Percentiles rank a stretch among this genome's conserved stretches.
Evolutionary conservation across 2,113 vertebrate species (phyloP).

Genomic region (Pseudolaguvia tuberculata): DNA sequence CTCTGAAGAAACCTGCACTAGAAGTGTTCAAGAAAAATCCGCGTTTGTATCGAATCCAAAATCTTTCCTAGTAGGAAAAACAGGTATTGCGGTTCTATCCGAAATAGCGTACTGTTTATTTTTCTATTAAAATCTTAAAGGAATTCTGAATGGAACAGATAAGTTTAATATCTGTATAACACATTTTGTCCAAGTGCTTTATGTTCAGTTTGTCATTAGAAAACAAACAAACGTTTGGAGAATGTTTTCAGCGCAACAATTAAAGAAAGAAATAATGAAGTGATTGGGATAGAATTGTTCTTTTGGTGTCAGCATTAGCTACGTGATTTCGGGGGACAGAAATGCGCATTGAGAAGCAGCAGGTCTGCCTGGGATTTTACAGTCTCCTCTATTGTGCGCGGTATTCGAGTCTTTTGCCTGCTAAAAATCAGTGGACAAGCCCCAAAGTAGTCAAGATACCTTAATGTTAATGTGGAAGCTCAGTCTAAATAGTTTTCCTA

Average conservation of each 20-base stretch:
- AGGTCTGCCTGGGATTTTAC: neutral
- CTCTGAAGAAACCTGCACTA: neutral
- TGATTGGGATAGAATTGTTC: neutral
- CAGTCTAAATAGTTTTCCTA: neutral
- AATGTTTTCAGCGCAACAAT: neutral
- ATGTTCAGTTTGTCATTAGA: constrained; percentile 9
- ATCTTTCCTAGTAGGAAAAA: neutral
- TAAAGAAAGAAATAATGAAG: neutral
- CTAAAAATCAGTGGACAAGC: constrained; percentile 13
- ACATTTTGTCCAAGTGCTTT: constrained; percentile 12
- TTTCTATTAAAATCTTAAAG: neutral
- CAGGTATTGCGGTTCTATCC: constrained; percentile 33
- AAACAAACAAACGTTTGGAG: neutral
- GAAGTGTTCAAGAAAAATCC: neutral
- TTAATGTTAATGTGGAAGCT: neutral
- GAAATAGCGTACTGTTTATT: neutral
- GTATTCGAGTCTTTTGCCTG: neutral
- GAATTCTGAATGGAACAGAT: constrained; percentile 8
- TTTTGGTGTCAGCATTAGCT: neutral
- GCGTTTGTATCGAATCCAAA: neutral
- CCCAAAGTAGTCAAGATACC: constrained; percentile 2
- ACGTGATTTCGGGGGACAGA: neutral
- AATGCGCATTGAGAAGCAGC: constrained; percentile 9
- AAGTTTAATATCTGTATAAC: constrained; percentile 17
- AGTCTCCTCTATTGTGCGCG: neutral